A percentile compares a stretch with the other conserved stretches of the same genome.
phyloP scores from a whole-genome alignment of 2,113 vertebrate genomes.

The Scortum barcoo region DNA sequence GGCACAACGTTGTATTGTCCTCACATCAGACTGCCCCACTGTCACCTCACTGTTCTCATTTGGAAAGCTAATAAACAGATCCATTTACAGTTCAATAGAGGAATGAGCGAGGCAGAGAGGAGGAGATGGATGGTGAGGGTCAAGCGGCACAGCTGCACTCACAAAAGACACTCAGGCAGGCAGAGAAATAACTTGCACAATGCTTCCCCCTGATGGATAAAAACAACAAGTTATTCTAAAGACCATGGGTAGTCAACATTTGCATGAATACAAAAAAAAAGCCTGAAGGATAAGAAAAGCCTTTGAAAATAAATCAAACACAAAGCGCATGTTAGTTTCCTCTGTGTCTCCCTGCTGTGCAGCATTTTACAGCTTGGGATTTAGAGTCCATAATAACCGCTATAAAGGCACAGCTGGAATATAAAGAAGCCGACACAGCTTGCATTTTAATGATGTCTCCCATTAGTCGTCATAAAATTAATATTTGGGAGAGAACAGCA shows the following conservation, averaged over 20 bases:
- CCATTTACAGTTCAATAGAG: constrained; percentile 25
- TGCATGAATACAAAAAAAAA: constrained; percentile 12
- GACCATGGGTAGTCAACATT: background rate
- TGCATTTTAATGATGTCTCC: constrained; percentile 16
- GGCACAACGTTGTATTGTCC: constrained; percentile 6
- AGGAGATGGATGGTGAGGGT: constrained; percentile 4
- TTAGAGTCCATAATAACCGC: constrained; percentile 1
- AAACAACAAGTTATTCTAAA: background rate
- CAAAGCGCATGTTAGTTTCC: constrained; percentile 6
- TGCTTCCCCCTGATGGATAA: constrained; percentile 49
- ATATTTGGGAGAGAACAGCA: background rate
- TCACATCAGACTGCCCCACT: constrained; percentile 5
- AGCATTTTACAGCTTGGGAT: constrained; percentile 25
- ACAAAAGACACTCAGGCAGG: constrained; percentile 14
- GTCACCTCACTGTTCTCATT: constrained; percentile 7
- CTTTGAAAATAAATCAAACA: constrained; percentile 41
- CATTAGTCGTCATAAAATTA: constrained; percentile 10
- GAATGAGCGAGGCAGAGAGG: constrained; percentile 2
- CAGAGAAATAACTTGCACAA: constrained; percentile 11
- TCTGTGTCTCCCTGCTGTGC: constrained; percentile 28
- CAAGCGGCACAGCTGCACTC: constrained; percentile 49
- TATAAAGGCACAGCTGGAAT: background rate
- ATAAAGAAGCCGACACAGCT: background rate
- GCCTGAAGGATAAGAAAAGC: constrained; percentile 12
- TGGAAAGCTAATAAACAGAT: constrained; percentile 30